Percentiles rank a stretch among this genome's conserved stretches.
Evolutionary conservation across 1,140 invertebrate genomes (phyloP).

Genomic region (Streblospio benedicti): DNA sequence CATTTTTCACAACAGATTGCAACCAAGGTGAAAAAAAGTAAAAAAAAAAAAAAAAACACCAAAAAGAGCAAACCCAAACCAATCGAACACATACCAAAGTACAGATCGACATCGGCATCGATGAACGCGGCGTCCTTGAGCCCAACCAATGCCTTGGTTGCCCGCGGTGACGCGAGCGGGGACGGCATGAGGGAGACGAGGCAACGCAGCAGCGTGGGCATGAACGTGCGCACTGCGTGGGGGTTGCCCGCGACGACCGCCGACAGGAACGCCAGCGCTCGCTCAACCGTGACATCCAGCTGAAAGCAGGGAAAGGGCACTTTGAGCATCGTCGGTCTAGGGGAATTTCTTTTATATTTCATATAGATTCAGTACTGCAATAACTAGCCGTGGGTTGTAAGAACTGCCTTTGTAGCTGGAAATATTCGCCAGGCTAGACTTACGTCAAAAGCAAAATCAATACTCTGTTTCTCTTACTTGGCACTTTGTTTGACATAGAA

Average conservation of each 20-base stretch:
- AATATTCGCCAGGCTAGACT: too few species aligned
- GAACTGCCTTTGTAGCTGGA: too few species aligned
- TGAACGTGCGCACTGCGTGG: slow-evolving; percentile 53
- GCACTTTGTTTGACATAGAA: too few species aligned
- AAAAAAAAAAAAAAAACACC: too few species aligned
- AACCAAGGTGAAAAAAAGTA: slow-evolving; percentile 5
- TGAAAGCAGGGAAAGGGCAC: slow-evolving; percentile 40
- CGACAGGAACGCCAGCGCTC: slow-evolving; percentile 57
- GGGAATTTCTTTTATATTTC: too few species aligned
- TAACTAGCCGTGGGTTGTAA: too few species aligned
- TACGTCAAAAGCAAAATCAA: too few species aligned
- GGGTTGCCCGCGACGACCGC: slow-evolving; percentile 57
- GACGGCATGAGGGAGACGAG: slow-evolving; percentile 45
- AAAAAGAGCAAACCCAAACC: slow-evolving; percentile 38
- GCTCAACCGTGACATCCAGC: slow-evolving; percentile 56
- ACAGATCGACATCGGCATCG: slow-evolving; percentile 24
- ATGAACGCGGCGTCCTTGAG: slow-evolving; percentile 36
- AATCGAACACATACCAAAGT: too few species aligned
- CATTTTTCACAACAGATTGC: slow-evolving; percentile 31
- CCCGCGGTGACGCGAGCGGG: slow-evolving; percentile 42
- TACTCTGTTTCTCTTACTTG: too few species aligned
- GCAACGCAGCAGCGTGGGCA: slow-evolving; percentile 42
- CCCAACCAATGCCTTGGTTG: slow-evolving; percentile 53
- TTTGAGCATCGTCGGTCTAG: too few species aligned
- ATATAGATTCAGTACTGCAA: too few species aligned